Evolutionary conservation across 1,140 invertebrate genomes (phyloP).

Genomic region (Euglossa dilemma): DNA sequence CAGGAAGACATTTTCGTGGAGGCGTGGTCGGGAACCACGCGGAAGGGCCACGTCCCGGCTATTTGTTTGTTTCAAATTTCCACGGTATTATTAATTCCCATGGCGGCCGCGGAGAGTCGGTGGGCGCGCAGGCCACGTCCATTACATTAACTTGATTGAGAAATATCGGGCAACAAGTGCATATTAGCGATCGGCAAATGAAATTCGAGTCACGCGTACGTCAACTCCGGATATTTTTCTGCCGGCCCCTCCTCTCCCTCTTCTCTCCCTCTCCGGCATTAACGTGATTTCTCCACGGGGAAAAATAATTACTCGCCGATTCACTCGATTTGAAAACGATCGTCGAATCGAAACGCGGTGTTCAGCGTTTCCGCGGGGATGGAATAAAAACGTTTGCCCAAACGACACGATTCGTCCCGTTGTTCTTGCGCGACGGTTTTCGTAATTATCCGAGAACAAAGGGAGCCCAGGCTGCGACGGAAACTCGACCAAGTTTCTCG

Average conservation of each 20-base stretch:
- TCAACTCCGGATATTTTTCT: constrained; percentile 23
- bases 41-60: not conserved
- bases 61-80: constrained; percentile 20
- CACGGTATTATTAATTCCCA: constrained; percentile 15
- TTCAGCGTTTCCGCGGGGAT: no score
- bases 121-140: not conserved
- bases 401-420: not conserved
- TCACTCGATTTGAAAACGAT: constrained; percentile 21
- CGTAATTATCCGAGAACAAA: not conserved
- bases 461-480: not conserved
- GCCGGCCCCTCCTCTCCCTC: not conserved
- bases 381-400: not conserved
- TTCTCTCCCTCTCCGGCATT: not conserved
- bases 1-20: not conserved
- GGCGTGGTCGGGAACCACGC: not conserved
- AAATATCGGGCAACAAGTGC: constrained; percentile 40
- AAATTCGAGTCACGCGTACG: constrained; percentile 25
- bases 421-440: not conserved
- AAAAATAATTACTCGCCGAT: constrained; percentile 31
- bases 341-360: not conserved
- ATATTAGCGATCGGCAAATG: constrained; percentile 19
- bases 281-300: constrained; percentile 26
- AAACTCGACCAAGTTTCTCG: not conserved
- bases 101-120: not conserved
- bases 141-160: constrained; percentile 30